Evolutionary conservation across 2,797 vertebrate species (phyloP).

Genomic region (Urophycis tenuis): DNA sequence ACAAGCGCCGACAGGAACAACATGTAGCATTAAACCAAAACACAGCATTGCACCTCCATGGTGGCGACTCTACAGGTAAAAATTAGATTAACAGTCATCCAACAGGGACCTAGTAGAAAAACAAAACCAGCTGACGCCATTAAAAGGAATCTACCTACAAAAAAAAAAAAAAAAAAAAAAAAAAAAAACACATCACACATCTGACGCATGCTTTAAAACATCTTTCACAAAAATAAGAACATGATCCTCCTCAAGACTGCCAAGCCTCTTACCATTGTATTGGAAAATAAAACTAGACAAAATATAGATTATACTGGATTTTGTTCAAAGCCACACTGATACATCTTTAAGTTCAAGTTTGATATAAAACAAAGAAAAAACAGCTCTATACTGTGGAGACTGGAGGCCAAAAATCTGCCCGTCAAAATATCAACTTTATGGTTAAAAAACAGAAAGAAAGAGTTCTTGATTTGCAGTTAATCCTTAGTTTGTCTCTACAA

Average conservation of each 20-base stretch:
- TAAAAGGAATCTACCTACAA: constrained; percentile 64
- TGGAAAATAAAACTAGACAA: constrained; percentile 78
- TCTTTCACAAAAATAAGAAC: constrained; percentile 54
- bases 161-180: constrained; percentile 43
- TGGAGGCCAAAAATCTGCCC: constrained; percentile 60
- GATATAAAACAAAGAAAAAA: constrained; percentile 57
- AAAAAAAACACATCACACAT: constrained; percentile 48
- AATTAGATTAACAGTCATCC: constrained; percentile 51
- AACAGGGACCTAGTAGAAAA: constrained; percentile 61
- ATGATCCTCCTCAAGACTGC: constrained; percentile 83
- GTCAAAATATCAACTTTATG: constrained; percentile 75
- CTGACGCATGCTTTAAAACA: constrained; percentile 66
- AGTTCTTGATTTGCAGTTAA: constrained; percentile 81
- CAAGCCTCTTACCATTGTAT: constrained; percentile 76
- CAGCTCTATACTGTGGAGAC: constrained; percentile 37
- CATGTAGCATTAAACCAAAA: constrained; percentile 55
- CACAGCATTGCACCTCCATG: constrained; percentile 62
- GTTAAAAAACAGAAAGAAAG: constrained; percentile 74
- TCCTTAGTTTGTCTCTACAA: constrained; percentile 80
- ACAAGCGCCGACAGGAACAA: constrained; percentile 59
- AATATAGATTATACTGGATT: constrained; percentile 69
- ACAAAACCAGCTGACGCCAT: constrained; percentile 52
- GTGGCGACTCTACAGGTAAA: constrained; percentile 59
- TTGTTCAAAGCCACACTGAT: constrained; percentile 81
- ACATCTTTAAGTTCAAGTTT: constrained; percentile 63